Base-by-base conservation (phyloP, 1,140 invertebrate species). In the Trichonephila clavipes region DNA sequence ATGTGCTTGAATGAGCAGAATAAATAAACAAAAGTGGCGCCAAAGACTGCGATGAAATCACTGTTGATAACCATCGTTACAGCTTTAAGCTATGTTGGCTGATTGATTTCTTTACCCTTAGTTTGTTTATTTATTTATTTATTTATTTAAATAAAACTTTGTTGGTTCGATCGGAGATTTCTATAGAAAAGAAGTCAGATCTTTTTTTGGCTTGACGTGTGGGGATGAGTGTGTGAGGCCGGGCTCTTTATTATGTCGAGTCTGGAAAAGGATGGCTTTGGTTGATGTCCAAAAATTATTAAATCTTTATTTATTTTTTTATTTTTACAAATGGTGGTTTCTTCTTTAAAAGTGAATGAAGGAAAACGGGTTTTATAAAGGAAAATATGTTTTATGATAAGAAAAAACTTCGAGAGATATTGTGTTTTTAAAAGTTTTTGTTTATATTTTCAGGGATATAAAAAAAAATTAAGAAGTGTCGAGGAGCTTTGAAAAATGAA, bases 21-120 rank as follows among this genome's bases (percentile, higher is more conserved):
- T 59, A 59, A 83, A 77, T 77, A 77, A 59, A 59, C 40, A 24
- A 83, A 83, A 83, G 19, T 83, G 82, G 44, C 82, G 82, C 82
- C 51, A 83, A 44, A 24, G 82, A 83, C 24, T 58, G 82, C 21
- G 51, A n/a, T 58, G 82, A 59, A 51, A 58, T 83, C 82, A 83
- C 24, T 83, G 82, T 59, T 83, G 82, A 83, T 59, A 83, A 59
- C 44, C 69, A 18, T 77, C 69, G 69, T 77, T 77, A 77, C 69
- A 77, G 69, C 28, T 77, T 77, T 77, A 34, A 77, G 28, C 28
- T 24, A 24, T 77, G 69, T 24, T 18, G 16, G 34, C 69, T 77
- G 69, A 77, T 77, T 34, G 69, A 77, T 77, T 77, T 77, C 69
- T 77, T 77, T 40, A 77, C 16, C 28, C 28, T 72, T 72, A 3